phyloP scores from a whole-genome alignment of 2,113 vertebrate species.

The Castor canadensis region DNA sequence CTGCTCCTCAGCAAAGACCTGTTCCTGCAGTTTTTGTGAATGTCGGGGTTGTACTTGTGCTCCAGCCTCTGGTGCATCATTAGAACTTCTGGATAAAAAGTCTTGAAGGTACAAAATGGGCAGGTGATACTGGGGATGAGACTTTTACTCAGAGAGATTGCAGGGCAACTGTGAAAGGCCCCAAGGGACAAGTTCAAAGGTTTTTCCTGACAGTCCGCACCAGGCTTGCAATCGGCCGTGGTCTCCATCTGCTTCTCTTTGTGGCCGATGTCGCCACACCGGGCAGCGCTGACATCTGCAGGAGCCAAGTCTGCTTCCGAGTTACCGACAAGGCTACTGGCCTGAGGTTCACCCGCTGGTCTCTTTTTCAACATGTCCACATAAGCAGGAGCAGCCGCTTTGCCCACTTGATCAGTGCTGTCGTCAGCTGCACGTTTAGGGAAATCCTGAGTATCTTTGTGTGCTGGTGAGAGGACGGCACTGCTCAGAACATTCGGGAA shows the following conservation, averaged over 20 bases:
- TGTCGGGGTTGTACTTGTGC: conserved; percentile 90
- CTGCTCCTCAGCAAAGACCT: conserved; percentile 82
- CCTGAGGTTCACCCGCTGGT: conserved; percentile 61
- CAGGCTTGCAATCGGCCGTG: conserved; percentile 36
- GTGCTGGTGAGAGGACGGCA: conserved; percentile 67
- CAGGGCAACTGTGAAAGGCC: conserved; percentile 79
- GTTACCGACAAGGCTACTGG: neutral
- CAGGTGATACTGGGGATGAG: conserved; percentile 86
- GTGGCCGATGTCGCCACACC: conserved; percentile 17
- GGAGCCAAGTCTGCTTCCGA: neutral
- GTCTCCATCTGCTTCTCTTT: conserved; percentile 46
- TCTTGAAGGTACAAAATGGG: conserved; percentile 91
- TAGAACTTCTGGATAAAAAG: conserved; percentile 94
- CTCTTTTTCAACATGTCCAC: conserved; percentile 75
- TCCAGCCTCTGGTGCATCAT: conserved; percentile 92
- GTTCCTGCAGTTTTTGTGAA: conserved; percentile 79
- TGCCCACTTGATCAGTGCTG: conserved; percentile 36
- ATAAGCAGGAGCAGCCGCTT: neutral
- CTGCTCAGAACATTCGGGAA: conserved; percentile 75
- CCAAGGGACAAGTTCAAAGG: conserved; percentile 91
- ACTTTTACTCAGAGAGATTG: conserved; percentile 79
- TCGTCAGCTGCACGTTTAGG: conserved; percentile 54
- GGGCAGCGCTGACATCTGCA: conserved; percentile 43
- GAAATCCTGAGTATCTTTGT: conserved; percentile 80
- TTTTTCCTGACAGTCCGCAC: conserved; percentile 78